Evolutionary conservation across 2,797 vertebrate species (phyloP).

Genomic region (Typhlichthys eigenmanni): DNA sequence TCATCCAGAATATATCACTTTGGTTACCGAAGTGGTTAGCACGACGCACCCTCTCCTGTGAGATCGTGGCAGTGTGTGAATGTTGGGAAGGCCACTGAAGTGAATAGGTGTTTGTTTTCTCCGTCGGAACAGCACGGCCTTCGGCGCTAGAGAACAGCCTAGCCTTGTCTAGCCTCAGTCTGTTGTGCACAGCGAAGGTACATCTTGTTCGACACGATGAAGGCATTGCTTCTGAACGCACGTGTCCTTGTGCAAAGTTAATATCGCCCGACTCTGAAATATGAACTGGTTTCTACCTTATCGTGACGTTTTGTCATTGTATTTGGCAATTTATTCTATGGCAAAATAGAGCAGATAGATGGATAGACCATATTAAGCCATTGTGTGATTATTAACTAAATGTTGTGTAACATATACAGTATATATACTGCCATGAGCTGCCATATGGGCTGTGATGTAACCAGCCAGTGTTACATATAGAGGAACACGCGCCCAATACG

Average conservation of each 20-base stretch:
- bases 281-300: too few relatives aligned
- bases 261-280: too few relatives aligned
- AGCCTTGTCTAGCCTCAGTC: conserved; percentile 16
- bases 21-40: conserved; percentile 41
- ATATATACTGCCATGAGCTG: background rate
- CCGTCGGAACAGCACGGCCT: conserved; percentile 43
- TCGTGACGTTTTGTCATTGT: too few relatives aligned
- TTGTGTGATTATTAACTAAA: too few relatives aligned
- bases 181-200: background rate
- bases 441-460: conserved; percentile 40
- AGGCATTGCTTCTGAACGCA: conserved; percentile 4
- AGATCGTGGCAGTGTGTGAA: conserved; percentile 5
- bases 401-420: background rate
- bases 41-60: conserved; percentile 30
- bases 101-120: conserved; percentile 33
- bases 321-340: too few relatives aligned
- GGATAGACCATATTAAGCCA: too few relatives aligned
- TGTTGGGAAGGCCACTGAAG: conserved; percentile 3
- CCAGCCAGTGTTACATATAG: background rate
- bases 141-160: conserved; percentile 17
- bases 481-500: background rate
- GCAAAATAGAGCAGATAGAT: too few relatives aligned
- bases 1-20: conserved; percentile 27
- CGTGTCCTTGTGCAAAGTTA: background rate
- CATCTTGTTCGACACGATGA: background rate